These are phyloP conservation scores for Rhombomys opimus DNA, from an alignment of 2,113 vertebrate genomes.

Conservation along the genomic window DNA sequence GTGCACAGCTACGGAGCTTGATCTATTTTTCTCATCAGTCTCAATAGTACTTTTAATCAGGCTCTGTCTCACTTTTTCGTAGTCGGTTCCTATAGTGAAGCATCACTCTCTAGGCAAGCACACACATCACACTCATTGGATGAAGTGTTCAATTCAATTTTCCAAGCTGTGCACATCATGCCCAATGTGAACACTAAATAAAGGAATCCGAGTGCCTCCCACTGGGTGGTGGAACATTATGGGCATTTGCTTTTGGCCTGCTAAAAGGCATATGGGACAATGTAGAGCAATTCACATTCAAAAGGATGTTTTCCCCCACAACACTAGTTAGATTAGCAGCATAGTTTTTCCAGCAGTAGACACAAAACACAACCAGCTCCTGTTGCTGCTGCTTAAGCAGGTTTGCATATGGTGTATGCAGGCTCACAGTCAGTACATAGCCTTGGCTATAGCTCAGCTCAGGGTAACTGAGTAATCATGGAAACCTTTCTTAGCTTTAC, in stretches of 20 bases:
- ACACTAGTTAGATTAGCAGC: background rate
- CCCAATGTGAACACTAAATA: background rate
- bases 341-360: background rate
- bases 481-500: background rate
- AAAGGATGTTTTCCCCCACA: background rate
- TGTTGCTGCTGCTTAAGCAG: background rate
- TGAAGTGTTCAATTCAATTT: background rate
- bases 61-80: background rate
- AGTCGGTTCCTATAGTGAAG: background rate
- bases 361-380: background rate
- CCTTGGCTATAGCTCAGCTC: background rate
- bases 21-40: conserved; percentile 39
- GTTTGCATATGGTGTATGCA: background rate
- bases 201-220: background rate
- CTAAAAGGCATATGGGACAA: background rate
- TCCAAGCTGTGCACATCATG: background rate
- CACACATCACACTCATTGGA: conserved; percentile 35
- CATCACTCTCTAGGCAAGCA: conserved; percentile 34
- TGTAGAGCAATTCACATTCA: background rate
- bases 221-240: background rate
- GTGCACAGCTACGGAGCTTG: background rate
- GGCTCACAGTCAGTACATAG: background rate
- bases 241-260: background rate
- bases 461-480: background rate
- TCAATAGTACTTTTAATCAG: conserved; percentile 9